These are phyloP conservation scores for Cyphomyrus discorhynchus DNA, from an alignment of 2,113 vertebrate genomes.

Conservation along the genomic window DNA sequence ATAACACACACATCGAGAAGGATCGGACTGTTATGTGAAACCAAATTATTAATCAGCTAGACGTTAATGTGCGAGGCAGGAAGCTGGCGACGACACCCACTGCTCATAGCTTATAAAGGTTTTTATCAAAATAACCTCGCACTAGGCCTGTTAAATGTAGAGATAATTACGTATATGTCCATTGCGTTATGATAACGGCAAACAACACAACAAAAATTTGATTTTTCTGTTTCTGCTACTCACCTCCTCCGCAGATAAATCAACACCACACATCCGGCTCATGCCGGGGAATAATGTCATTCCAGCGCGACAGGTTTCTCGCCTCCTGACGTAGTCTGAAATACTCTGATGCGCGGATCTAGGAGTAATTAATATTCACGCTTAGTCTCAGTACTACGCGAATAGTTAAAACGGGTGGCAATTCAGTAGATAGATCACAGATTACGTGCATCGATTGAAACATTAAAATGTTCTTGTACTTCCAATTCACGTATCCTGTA, in stretches of 20 bases:
- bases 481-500: not conserved
- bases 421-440: not conserved
- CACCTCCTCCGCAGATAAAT: slow-evolving; percentile 37
- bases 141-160: not conserved
- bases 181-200: not conserved
- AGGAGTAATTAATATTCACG: not conserved
- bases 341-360: not conserved
- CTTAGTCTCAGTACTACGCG: not conserved
- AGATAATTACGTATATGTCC: not conserved
- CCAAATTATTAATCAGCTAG: not conserved
- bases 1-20: not conserved
- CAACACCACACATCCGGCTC: slow-evolving; percentile 40
- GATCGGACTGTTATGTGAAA: not conserved
- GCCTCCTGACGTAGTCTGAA: not conserved
- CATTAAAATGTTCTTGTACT: not conserved
- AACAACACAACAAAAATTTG: not conserved
- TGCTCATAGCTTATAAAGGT: not conserved
- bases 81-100: not conserved
- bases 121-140: not conserved
- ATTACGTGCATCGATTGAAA: not conserved
- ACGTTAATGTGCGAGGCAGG: not conserved
- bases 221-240: slow-evolving; percentile 18
- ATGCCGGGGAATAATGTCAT: slow-evolving; percentile 29
- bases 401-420: not conserved
- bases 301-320: not conserved